These are phyloP conservation scores for Germaria angustata DNA, from an alignment of 2,888 invertebrate species.

Conservation along the genomic window DNA sequence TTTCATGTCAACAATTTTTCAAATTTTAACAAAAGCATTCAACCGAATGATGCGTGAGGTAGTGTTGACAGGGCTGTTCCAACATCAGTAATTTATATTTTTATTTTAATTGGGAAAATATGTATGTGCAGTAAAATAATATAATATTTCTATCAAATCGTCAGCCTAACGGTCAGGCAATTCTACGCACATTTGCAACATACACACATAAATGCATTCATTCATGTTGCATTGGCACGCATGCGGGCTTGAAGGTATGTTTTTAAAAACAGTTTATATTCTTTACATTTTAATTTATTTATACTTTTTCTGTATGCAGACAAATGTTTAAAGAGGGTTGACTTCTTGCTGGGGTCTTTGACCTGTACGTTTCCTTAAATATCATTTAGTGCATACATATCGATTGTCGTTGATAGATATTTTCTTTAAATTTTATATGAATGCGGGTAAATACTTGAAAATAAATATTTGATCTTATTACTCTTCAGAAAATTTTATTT, in stretches of 20 bases:
- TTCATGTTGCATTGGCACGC: conserved; percentile 23
- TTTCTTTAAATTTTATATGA: not conserved
- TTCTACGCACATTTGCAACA: conserved; percentile 19
- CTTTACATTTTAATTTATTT: not conserved
- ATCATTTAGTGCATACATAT: not conserved
- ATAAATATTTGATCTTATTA: conserved; percentile 3
- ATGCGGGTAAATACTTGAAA: conserved; percentile 34
- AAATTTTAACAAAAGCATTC: conserved; percentile 17
- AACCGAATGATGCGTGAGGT: not conserved
- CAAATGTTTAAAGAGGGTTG: conserved; percentile 26
- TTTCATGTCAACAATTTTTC: too few relatives aligned
- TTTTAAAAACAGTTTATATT: not conserved
- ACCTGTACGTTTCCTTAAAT: conserved; percentile 8
- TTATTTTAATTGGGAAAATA: not conserved
- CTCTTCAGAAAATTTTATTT: not conserved
- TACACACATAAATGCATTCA: conserved; percentile 5
- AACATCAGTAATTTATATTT: not conserved
- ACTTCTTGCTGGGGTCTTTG: conserved; percentile 16
- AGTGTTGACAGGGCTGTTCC: conserved; percentile 8
- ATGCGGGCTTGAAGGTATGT: conserved; percentile 40
- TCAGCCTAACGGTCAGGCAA: too few relatives aligned
- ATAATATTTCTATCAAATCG: too few relatives aligned
- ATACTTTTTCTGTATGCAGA: not conserved
- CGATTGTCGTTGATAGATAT: not conserved
- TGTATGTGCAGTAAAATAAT: too few relatives aligned